Evolutionary conservation across 2,113 vertebrate species (phyloP).

Genomic region (Thermophis baileyi): DNA sequence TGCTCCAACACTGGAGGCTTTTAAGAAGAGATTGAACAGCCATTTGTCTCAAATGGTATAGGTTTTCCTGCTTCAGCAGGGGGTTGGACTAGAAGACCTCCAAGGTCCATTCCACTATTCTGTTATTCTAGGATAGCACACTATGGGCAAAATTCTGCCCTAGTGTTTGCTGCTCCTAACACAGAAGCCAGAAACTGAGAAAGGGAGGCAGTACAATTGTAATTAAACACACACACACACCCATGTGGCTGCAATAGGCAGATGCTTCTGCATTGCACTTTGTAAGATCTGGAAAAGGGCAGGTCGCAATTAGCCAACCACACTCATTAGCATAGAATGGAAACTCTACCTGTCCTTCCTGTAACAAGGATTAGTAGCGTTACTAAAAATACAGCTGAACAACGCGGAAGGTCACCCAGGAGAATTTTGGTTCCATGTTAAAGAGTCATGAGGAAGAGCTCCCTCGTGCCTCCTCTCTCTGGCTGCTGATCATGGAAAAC

Average conservation of each 20-base stretch:
- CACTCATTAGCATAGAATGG: neutral
- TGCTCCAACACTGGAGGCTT: too few species aligned
- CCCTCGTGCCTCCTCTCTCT: neutral
- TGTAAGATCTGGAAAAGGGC: neutral
- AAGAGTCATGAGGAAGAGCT: neutral
- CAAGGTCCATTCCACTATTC: too few species aligned
- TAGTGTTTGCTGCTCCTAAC: neutral
- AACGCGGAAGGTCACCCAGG: neutral
- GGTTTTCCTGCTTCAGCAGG: too few species aligned
- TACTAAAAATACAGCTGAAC: neutral
- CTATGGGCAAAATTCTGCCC: neutral
- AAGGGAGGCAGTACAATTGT: neutral
- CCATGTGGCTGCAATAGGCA: neutral
- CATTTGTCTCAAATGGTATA: too few species aligned
- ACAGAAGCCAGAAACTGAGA: neutral
- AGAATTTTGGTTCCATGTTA: neutral
- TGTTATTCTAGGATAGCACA: too few species aligned
- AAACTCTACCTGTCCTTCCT: neutral
- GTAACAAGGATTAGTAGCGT: neutral
- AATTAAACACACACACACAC: neutral
- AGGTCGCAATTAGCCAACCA: neutral
- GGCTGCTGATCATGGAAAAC: neutral
- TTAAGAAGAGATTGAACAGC: too few species aligned
- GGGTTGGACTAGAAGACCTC: too few species aligned
- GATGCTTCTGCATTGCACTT: neutral